A percentile compares a stretch with the other conserved stretches of the same genome.
Conservation (phyloP, 2,888 invertebrate species). For the Venustoraphidia nigricollis region DNA sequence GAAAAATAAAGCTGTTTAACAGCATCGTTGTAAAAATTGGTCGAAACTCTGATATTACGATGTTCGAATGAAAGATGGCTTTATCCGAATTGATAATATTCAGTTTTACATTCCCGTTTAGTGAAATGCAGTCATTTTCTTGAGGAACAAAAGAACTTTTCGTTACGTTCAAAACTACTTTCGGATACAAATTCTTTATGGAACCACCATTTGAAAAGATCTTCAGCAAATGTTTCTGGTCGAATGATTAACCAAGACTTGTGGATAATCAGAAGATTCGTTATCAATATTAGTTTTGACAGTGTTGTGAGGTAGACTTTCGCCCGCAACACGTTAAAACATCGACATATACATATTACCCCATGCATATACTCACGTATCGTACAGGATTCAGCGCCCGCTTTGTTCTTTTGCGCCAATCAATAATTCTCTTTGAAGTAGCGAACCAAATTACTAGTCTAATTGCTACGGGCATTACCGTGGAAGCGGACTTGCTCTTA, state of each 20-base stretch:
- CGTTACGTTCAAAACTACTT: slow-evolving; percentile 25
- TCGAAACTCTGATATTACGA: slow-evolving; percentile 4
- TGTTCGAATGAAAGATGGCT: neutral
- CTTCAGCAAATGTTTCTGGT: too few relatives aligned
- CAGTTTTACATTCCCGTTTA: slow-evolving; percentile 22
- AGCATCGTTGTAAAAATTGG: slow-evolving; percentile 1
- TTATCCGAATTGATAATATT: slow-evolving; percentile 1
- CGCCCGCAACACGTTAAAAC: too few relatives aligned
- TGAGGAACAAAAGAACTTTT: slow-evolving; percentile 25
- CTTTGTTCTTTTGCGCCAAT: slow-evolving; percentile 8
- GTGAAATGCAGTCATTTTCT: slow-evolving; percentile 22
- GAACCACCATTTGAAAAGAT: slow-evolving; percentile 33
- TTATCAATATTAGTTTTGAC: too few relatives aligned
- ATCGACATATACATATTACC: neutral
- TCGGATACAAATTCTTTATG: slow-evolving; percentile 30
- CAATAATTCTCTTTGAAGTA: slow-evolving; percentile 16
- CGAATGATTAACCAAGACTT: too few relatives aligned
- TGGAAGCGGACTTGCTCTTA: too few relatives aligned
- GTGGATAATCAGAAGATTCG: too few relatives aligned
- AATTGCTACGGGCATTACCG: neutral
- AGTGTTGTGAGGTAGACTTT: too few relatives aligned
- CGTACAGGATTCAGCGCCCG: neutral
- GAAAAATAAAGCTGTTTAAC: slow-evolving; percentile 1
- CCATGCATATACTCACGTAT: neutral
- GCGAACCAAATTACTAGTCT: slow-evolving; percentile 15